Evolutionary conservation across 2,888 invertebrate genomes (phyloP).

Genomic region (Selenia dentaria): DNA sequence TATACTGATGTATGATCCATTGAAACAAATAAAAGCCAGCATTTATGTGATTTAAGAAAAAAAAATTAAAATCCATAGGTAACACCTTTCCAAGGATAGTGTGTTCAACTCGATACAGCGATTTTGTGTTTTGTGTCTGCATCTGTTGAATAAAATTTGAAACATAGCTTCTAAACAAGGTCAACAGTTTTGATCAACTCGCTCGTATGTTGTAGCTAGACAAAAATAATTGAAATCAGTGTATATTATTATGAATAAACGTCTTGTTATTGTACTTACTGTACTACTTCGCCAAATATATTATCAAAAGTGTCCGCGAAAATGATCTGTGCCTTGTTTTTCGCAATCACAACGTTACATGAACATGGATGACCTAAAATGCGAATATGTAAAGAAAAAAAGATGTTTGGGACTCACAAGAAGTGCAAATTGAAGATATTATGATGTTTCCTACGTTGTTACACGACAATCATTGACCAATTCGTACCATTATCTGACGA

Average conservation of each 20-base stretch:
- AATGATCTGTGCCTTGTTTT: slow-evolving; percentile 83
- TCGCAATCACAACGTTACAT: slow-evolving; percentile 85
- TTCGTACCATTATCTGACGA: slow-evolving; percentile 62
- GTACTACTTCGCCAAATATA: slow-evolving; percentile 60
- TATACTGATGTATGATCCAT: too few species aligned
- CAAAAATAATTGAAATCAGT: slow-evolving; percentile 79
- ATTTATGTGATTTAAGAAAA: not conserved
- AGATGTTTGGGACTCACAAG: slow-evolving; percentile 78
- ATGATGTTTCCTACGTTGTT: slow-evolving; percentile 69
- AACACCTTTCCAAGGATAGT: slow-evolving; percentile 50
- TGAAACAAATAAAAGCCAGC: too few species aligned
- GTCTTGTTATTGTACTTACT: slow-evolving; percentile 59
- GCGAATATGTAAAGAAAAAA: slow-evolving; percentile 83
- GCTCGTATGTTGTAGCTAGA: too few species aligned
- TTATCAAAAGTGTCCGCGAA: slow-evolving; percentile 77
- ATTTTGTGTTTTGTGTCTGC: slow-evolving; percentile 82
- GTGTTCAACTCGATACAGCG: slow-evolving; percentile 55
- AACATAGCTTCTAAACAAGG: slow-evolving; percentile 85
- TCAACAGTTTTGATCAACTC: slow-evolving; percentile 84
- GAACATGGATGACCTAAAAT: slow-evolving; percentile 86
- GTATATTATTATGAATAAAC: slow-evolving; percentile 66
- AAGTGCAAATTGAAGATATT: slow-evolving; percentile 71
- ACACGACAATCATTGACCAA: slow-evolving; percentile 67
- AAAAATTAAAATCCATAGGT: slow-evolving; percentile 32
- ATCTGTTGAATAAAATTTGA: slow-evolving; percentile 85